Percentiles rank a stretch among this genome's conserved stretches.
Evolutionary conservation across 2,888 invertebrate genomes (phyloP).

Genomic region (Mystacides longicornis): DNA sequence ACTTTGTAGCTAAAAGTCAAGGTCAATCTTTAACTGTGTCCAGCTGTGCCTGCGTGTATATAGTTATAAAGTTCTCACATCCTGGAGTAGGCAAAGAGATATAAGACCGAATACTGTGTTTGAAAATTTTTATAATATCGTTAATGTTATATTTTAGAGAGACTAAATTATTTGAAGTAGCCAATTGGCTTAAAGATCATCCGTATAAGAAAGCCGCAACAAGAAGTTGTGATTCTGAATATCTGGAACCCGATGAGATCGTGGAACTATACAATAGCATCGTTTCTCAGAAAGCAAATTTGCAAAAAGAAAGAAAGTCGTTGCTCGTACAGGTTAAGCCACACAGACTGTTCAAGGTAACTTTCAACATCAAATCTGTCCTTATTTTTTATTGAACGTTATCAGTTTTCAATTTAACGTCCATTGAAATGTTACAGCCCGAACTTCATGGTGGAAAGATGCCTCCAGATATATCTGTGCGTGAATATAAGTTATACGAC

Average conservation of each 20-base stretch:
- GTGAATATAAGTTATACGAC: slow-evolving; percentile 67
- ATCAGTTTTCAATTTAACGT: no score
- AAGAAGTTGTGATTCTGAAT: slow-evolving; percentile 62
- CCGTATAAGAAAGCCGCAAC: slow-evolving; percentile 55
- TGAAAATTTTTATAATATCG: neutral
- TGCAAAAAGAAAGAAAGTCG: slow-evolving; percentile 38
- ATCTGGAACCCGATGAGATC: slow-evolving; percentile 60
- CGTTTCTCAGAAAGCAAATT: slow-evolving; percentile 34
- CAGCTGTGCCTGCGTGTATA: no score
- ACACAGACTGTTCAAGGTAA: slow-evolving; percentile 64
- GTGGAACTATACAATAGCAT: slow-evolving; percentile 35
- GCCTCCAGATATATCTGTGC: slow-evolving; percentile 60
- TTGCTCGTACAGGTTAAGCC: slow-evolving; percentile 74
- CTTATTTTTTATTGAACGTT: no score
- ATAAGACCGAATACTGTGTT: no score
- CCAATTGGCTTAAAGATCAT: slow-evolving; percentile 66
- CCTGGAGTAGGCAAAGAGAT: no score
- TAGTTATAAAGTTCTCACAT: no score
- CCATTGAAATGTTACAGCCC: slow-evolving; percentile 32
- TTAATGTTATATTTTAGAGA: slow-evolving; percentile 29
- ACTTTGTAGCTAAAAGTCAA: no score
- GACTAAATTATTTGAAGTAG: slow-evolving; percentile 44
- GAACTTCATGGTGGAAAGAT: slow-evolving; percentile 49
- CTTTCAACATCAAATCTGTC: no score
- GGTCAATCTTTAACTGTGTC: no score